Evolutionary conservation across 2,797 vertebrate species (phyloP).

Genomic region (Ctenopoma kingsleyae): DNA sequence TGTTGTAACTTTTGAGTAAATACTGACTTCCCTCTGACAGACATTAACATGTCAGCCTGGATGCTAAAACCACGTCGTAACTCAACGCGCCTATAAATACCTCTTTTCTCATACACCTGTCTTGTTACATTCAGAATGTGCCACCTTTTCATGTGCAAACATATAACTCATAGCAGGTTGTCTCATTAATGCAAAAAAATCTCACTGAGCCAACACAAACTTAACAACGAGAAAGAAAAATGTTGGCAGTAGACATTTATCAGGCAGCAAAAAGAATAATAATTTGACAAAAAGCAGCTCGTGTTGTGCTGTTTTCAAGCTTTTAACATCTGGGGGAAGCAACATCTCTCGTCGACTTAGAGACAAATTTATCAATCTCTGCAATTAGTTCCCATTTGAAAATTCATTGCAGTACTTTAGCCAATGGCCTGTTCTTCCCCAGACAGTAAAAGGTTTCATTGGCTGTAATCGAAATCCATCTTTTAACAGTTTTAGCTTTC

Average conservation of each 20-base stretch:
- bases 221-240: slow-evolving; percentile 16
- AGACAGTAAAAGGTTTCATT: background rate
- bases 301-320: slow-evolving; percentile 6
- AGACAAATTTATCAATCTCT: background rate
- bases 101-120: slow-evolving; percentile 15
- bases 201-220: slow-evolving; percentile 12
- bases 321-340: slow-evolving; percentile 7
- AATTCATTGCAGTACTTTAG: background rate
- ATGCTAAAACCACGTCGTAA: slow-evolving; percentile 36
- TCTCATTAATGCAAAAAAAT: slow-evolving; percentile 28
- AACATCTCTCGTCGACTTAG: slow-evolving; percentile 1
- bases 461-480: background rate
- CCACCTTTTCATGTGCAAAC: slow-evolving; percentile 1
- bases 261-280: slow-evolving; percentile 6
- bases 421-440: background rate
- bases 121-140: slow-evolving; percentile 12
- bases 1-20: slow-evolving; percentile 17
- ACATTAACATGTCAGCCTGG: slow-evolving; percentile 34
- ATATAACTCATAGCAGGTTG: slow-evolving; percentile 10
- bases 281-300: slow-evolving; percentile 1
- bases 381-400: slow-evolving; percentile 1
- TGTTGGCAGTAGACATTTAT: slow-evolving; percentile 13
- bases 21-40: slow-evolving; percentile 4
- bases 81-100: slow-evolving; percentile 33
- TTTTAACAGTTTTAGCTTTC: slow-evolving; percentile 24